phyloP scores from a whole-genome alignment of 1,140 invertebrate species.

The Drosophila malerkotliana region DNA sequence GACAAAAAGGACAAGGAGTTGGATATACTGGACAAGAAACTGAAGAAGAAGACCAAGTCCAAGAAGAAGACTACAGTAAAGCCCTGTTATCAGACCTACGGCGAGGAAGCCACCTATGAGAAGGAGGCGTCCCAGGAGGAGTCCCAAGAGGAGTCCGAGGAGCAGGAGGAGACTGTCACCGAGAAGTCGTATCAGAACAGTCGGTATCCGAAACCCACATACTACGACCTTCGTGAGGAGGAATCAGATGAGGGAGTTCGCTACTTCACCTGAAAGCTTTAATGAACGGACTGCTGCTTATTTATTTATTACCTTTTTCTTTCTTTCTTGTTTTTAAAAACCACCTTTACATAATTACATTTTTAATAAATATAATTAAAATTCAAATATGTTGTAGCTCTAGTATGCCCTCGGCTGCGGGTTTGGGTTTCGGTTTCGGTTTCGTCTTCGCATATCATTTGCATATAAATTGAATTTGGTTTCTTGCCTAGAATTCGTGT shows the following conservation, averaged over 20 bases:
- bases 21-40: conserved; percentile 42
- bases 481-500: conserved; percentile 45
- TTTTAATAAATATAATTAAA: conserved; percentile 78
- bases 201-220: conserved; percentile 11
- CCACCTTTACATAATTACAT: conserved; percentile 62
- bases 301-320: conserved; percentile 43
- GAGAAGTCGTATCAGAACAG: conserved; percentile 16
- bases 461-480: conserved; percentile 77
- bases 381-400: conserved; percentile 43
- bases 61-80: conserved; percentile 20
- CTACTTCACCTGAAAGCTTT: conserved; percentile 58
- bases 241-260: conserved; percentile 53
- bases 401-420: not conserved
- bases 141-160: conserved; percentile 21
- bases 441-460: conserved; percentile 68
- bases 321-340: not conserved
- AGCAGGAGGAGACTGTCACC: conserved; percentile 10
- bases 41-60: conserved; percentile 39
- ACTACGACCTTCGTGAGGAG: conserved; percentile 58
- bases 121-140: conserved; percentile 21
- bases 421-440: not conserved
- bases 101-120: not conserved
- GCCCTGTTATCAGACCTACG: conserved; percentile 30
- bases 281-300: conserved; percentile 7
- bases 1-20: conserved; percentile 47